Base-by-base conservation (phyloP, 2,797 vertebrate species). In the Adelosebastes latens region DNA sequence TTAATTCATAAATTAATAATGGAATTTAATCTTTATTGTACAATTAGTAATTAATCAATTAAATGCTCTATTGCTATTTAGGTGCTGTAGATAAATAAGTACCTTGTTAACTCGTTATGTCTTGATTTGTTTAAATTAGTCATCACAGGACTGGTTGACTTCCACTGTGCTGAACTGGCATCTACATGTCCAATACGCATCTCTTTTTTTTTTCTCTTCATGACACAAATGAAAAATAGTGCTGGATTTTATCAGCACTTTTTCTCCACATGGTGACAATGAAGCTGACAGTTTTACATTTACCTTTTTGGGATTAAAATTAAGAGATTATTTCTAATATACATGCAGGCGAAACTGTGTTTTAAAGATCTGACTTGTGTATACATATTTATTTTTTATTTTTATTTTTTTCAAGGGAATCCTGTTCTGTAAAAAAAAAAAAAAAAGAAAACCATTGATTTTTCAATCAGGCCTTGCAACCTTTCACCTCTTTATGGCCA, bases 221-320 rank as follows among this genome's bases (percentile, higher is more conserved):
- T 68, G 75, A 71, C 71, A 84, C 5, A 67, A 56, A 42, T 93
- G 91, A 93, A 64, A 59, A 80, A 92, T 91, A 8, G 53, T 1
- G 29, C 24, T 79, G 68, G 81, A 88, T 75, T 34, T 13, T 36
- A 39, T 14, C 13, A 39, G 16, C 49, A 32, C 8, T 16, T 32
- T 49, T 32, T 53, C 9, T 61, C 8, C 1, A 5, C 24, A 2
- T 64, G 11, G 2, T 29, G 12, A 22, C 16, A n/a, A 0, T 6
- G 10, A 39, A 46, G 5, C 10, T 11, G 4, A 16, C 27, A 27
- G 27, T 56, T 58, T 55, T 5, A 42, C 7, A n/a, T 59, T 36
- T 25, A 29, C 10, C 3, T 62, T 62, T n/a, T 25, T 2, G 24
- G 24, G 24, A 25, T 25, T 25, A 2, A 25, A 53, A 34, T 49